Percentiles rank a stretch among this genome's conserved stretches.
These are phyloP conservation scores for Carpatolechia fugitivella DNA, from an alignment of 2,888 invertebrate species.

Conservation along the genomic window DNA sequence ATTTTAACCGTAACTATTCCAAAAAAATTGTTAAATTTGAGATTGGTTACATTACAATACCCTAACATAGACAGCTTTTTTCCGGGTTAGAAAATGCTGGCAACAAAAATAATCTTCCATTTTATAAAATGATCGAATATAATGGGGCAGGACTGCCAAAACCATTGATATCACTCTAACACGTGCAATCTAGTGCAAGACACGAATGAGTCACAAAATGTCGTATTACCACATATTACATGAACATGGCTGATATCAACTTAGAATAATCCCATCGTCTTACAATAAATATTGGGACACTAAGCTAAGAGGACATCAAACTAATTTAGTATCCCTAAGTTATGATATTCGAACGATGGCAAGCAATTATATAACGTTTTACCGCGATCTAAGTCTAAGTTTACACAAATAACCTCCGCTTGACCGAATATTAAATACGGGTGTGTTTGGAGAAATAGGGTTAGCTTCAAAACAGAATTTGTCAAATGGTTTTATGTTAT, in stretches of 20 bases:
- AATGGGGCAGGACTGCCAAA: neutral
- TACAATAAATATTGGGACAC: too few relatives aligned
- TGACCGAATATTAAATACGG: neutral
- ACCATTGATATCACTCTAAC: neutral
- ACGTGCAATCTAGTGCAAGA: neutral
- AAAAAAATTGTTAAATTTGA: neutral
- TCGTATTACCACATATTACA: too few relatives aligned
- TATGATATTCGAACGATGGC: slow-evolving; percentile 11
- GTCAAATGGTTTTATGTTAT: too few relatives aligned
- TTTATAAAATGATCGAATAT: neutral
- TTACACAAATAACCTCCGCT: neutral
- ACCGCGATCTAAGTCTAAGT: neutral
- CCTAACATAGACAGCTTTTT: neutral
- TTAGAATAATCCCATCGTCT: too few relatives aligned
- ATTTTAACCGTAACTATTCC: slow-evolving; percentile 16
- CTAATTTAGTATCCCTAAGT: neutral
- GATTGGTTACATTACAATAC: too few relatives aligned
- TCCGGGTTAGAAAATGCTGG: neutral
- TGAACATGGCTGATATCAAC: too few relatives aligned
- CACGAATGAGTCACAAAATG: neutral
- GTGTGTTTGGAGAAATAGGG: too few relatives aligned
- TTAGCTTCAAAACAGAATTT: too few relatives aligned
- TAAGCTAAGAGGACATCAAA: too few relatives aligned
- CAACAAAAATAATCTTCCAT: neutral
- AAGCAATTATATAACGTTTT: slow-evolving; percentile 11